These are phyloP conservation scores for Abrostola triplasia DNA, from an alignment of 2,888 invertebrate genomes.

Conservation along the genomic window DNA sequence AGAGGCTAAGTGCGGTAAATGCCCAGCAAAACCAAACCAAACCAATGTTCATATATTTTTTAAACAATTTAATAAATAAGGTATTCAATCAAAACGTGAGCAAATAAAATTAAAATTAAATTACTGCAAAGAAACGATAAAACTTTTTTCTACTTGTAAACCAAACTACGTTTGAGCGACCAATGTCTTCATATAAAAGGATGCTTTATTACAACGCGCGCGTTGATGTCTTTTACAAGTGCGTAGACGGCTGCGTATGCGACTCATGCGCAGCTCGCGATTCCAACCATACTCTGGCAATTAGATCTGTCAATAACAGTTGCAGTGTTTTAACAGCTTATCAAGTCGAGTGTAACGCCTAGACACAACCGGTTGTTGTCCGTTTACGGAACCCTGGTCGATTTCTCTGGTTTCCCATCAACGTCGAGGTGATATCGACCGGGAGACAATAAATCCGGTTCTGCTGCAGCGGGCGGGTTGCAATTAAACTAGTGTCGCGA, in stretches of 20 bases:
- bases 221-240: slow-evolving; percentile 81
- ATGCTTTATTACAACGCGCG: slow-evolving; percentile 47
- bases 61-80: too few species aligned
- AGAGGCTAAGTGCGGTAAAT: too few species aligned
- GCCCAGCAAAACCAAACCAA: too few species aligned
- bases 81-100: slow-evolving; percentile 3
- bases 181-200: slow-evolving; percentile 45
- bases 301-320: slow-evolving; percentile 57
- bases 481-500: slow-evolving; percentile 88
- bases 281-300: slow-evolving; percentile 53
- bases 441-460: slow-evolving; percentile 87
- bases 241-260: slow-evolving; percentile 48
- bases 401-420: slow-evolving; percentile 71
- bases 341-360: slow-evolving; percentile 37
- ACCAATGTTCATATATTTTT: too few species aligned
- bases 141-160: slow-evolving; percentile 33
- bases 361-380: slow-evolving; percentile 49
- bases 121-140: slow-evolving; percentile 21
- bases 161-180: slow-evolving; percentile 29
- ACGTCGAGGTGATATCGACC: slow-evolving; percentile 79
- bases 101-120: slow-evolving; percentile 20
- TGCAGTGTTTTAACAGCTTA: slow-evolving; percentile 47
- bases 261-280: slow-evolving; percentile 53
- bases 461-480: slow-evolving; percentile 79
- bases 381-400: slow-evolving; percentile 63